Evolutionary conservation across 1,140 invertebrate species (phyloP).

Genomic region (Linepithema humile): DNA sequence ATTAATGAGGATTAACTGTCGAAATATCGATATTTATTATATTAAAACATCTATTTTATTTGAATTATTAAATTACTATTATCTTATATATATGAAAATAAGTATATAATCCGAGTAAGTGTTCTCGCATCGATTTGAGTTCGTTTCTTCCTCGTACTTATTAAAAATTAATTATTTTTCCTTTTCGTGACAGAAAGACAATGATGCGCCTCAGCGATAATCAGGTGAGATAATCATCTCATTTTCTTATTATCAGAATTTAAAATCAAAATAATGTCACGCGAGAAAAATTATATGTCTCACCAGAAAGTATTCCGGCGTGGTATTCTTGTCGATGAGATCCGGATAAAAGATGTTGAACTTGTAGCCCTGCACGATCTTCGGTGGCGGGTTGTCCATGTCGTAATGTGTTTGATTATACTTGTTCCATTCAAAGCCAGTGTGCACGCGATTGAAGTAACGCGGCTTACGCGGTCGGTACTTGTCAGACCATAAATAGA

Average conservation of each 20-base stretch:
- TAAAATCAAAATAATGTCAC: slow-evolving; percentile 4
- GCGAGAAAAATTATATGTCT: slow-evolving; percentile 71
- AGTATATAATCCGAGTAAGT: no score
- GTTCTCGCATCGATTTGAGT: no score
- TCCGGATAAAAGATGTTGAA: slow-evolving; percentile 99
- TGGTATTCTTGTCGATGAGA: slow-evolving; percentile 97
- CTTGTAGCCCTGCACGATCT: slow-evolving; percentile 99
- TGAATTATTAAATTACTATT: no score
- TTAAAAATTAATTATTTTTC: no score
- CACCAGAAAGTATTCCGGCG: slow-evolving; percentile 97
- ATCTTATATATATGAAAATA: no score
- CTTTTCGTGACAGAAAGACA: no score
- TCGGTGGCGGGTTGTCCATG: slow-evolving; percentile 99
- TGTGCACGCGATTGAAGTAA: slow-evolving; percentile 98
- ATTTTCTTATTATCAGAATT: no score
- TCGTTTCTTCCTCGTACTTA: no score
- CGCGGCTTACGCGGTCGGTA: slow-evolving; percentile 98
- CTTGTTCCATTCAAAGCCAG: slow-evolving; percentile 99
- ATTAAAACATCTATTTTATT: not conserved
- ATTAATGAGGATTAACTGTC: slow-evolving; percentile 32
- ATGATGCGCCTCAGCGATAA: no score
- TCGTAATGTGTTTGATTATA: slow-evolving; percentile 99
- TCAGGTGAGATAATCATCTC: no score
- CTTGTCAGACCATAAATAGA: slow-evolving; percentile 99
- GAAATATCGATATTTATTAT: not conserved